phyloP scores from a whole-genome alignment of 2,797 vertebrate species.

The Enteromius afrohamiltoni region DNA sequence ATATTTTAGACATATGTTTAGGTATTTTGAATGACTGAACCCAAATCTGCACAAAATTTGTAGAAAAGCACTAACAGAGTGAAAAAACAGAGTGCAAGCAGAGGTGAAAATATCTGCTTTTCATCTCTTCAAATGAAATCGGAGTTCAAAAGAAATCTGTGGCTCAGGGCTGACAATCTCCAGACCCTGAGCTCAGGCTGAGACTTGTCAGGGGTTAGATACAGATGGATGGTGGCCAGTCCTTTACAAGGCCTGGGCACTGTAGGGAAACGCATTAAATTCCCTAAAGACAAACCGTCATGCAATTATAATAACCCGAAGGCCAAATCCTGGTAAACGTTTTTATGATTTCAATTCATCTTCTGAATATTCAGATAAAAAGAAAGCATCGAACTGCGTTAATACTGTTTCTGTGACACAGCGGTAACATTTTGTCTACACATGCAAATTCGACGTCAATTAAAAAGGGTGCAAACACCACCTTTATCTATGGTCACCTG shows the following conservation, averaged over 20 bases:
- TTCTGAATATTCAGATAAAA: not conserved
- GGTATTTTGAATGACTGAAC: not conserved
- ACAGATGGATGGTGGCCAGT: conserved; percentile 33
- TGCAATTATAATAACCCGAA: not conserved
- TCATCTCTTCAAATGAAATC: conserved; percentile 30
- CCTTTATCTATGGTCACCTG: not conserved
- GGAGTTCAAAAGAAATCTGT: conserved; percentile 28
- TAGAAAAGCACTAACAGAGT: no score
- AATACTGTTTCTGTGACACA: not conserved
- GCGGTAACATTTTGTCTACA: not conserved
- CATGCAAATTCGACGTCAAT: not conserved
- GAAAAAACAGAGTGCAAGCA: not conserved
- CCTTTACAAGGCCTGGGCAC: not conserved
- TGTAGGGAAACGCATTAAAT: not conserved
- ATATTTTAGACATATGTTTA: no score
- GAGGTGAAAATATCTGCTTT: conserved; percentile 23
- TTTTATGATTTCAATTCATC: not conserved
- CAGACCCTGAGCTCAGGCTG: conserved; percentile 15
- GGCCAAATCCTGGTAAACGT: not conserved
- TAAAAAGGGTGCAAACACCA: conserved; percentile 9
- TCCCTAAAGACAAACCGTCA: not conserved
- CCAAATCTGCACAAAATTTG: not conserved
- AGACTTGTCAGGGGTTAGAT: conserved; percentile 20
- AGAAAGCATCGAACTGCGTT: not conserved
- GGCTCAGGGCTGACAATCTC: conserved; percentile 16